Evolutionary conservation across 1,140 invertebrate genomes (phyloP).

Genomic region (Gonatopus flavifemur): DNA sequence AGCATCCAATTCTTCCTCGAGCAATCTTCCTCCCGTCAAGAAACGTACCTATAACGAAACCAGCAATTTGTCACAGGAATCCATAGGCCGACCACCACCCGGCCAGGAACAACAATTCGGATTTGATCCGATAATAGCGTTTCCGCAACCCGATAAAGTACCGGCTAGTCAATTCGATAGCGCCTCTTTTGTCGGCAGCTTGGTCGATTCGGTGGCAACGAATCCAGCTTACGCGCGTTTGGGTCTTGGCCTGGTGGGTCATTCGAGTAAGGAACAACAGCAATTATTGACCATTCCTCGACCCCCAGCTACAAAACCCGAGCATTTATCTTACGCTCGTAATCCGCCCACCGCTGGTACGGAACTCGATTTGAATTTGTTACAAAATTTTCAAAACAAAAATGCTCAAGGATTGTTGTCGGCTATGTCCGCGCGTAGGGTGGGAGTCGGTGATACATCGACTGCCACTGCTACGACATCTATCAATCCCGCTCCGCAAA

Average conservation of each 20-base stretch:
- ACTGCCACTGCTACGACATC: conserved; percentile 4
- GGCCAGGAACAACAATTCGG: conserved; percentile 42
- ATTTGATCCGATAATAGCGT: conserved; percentile 48
- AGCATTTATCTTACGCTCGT: conserved; percentile 42
- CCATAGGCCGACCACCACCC: conserved; percentile 12
- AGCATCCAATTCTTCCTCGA: conserved; percentile 5
- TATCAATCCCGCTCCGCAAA: conserved; percentile 5
- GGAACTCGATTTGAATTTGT: conserved; percentile 49
- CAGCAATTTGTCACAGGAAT: conserved; percentile 28
- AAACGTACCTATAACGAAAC: conserved; percentile 51
- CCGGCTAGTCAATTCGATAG: conserved; percentile 42
- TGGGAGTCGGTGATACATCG: conserved; percentile 22
- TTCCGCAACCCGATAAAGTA: conserved; percentile 38
- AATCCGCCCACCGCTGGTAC: conserved; percentile 22
- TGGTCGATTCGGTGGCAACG: conserved; percentile 40
- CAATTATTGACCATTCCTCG: conserved; percentile 45
- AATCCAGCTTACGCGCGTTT: conserved; percentile 48
- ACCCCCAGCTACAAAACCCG: conserved; percentile 38
- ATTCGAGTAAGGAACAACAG: conserved; percentile 41
- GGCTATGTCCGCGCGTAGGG: conserved; percentile 31
- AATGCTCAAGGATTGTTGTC: conserved; percentile 33
- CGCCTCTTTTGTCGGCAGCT: conserved; percentile 36
- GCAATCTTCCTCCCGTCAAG: conserved; percentile 45
- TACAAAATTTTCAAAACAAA: conserved; percentile 50
- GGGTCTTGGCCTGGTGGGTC: conserved; percentile 44